Evolutionary conservation across 2,797 vertebrate species (phyloP).

Genomic region (Schizothorax lantsangensis): DNA sequence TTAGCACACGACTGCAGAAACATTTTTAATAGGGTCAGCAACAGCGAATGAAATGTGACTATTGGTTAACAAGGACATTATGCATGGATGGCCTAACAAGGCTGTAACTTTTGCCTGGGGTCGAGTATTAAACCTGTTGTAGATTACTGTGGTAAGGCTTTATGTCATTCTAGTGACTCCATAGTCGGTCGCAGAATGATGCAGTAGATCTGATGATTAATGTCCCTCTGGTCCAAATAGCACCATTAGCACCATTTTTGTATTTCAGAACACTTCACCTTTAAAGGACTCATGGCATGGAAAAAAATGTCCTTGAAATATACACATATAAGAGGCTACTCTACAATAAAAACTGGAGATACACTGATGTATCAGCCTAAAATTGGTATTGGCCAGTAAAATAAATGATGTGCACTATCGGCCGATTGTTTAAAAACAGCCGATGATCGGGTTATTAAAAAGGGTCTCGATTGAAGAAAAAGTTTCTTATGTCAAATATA

Average conservation of each 20-base stretch:
- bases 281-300: not conserved
- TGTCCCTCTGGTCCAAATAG: not conserved
- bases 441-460: no score
- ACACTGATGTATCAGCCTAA: no score
- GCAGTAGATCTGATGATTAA: not conserved
- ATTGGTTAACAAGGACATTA: conserved; percentile 24
- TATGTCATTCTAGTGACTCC: not conserved
- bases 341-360: not conserved
- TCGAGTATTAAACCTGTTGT: not conserved
- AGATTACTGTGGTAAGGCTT: not conserved
- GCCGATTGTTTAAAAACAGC: no score
- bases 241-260: not conserved
- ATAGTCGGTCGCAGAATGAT: not conserved
- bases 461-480: no score
- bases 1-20: not conserved
- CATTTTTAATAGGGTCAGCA: conserved; percentile 25
- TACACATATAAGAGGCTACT: not conserved
- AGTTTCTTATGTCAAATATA: no score
- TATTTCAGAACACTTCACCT: not conserved
- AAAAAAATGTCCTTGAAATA: not conserved
- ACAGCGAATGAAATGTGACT: not conserved
- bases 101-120: not conserved
- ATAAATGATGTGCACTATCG: no score
- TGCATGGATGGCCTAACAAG: not conserved
- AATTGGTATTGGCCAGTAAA: no score